phyloP scores from a whole-genome alignment of 2,113 vertebrate species.

The Eonycteris spelaea region DNA sequence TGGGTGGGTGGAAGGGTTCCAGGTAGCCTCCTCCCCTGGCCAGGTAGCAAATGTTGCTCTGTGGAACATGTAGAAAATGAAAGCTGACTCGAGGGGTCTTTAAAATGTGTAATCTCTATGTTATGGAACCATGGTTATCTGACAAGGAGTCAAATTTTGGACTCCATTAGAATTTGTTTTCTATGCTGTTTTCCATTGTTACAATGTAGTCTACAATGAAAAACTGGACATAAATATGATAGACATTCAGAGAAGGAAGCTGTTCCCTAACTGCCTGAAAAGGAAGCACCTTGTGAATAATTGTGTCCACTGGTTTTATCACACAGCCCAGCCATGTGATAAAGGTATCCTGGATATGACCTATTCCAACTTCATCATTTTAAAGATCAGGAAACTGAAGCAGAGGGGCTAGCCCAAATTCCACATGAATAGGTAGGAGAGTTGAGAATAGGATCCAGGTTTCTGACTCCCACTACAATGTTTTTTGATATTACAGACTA shows the following conservation, averaged over 20 bases:
- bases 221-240: not conserved
- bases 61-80: not conserved
- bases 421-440: not conserved
- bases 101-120: not conserved
- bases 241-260: not conserved
- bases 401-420: not conserved
- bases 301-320: not conserved
- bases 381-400: not conserved
- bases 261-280: too few species aligned
- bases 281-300: not conserved
- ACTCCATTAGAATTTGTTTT: not conserved
- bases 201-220: not conserved
- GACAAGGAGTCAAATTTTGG: not conserved
- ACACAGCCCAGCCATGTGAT: not conserved
- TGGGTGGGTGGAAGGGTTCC: not conserved
- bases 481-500: not conserved
- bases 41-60: not conserved
- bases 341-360: not conserved
- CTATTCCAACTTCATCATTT: not conserved
- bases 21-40: too few species aligned
- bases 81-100: not conserved
- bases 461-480: rapidly evolving
- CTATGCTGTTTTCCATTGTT: not conserved
- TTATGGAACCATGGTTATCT: not conserved
- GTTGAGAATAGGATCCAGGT: not conserved